These are phyloP conservation scores for Oxyura jamaicensis DNA, from an alignment of 2,113 vertebrate genomes.

Conservation along the genomic window DNA sequence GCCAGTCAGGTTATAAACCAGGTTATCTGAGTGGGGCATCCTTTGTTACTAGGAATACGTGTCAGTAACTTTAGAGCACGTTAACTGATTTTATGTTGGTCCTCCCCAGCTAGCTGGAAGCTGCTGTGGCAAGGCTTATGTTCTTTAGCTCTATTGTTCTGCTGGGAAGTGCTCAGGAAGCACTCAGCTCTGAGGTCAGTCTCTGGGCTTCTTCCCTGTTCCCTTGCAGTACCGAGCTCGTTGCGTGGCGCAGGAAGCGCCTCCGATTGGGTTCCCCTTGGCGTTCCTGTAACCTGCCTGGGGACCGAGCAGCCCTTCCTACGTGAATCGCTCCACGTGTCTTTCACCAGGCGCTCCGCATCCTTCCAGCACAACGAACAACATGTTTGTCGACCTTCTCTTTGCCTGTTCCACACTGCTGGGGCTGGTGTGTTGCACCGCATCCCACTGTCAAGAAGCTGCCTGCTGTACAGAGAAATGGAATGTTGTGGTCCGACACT, in stretches of 20 bases:
- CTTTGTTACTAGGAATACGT: fast-evolving
- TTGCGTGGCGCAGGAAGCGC: not conserved
- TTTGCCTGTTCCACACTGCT: not conserved
- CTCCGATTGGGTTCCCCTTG: not conserved
- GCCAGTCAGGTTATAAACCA: not conserved
- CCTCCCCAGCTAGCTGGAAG: not conserved
- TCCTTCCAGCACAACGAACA: not conserved
- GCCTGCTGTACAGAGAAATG: not conserved
- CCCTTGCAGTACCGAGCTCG: not conserved
- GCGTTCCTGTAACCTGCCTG: not conserved
- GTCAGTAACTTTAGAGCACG: not conserved
- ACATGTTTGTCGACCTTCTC: not conserved
- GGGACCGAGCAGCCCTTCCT: not conserved
- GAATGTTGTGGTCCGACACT: not conserved
- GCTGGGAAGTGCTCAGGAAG: conserved; percentile 18
- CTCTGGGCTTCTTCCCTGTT: not conserved
- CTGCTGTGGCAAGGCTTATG: not conserved
- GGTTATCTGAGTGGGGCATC: fast-evolving
- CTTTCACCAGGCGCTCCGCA: not conserved
- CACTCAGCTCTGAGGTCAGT: not conserved
- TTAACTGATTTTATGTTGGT: not conserved
- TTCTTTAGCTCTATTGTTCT: conserved; percentile 18
- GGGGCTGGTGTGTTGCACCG: fast-evolving
- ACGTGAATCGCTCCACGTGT: fast-evolving
- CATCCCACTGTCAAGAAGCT: not conserved